phyloP scores from a whole-genome alignment of 2,888 invertebrate species.

The Hypena proboscidalis region DNA sequence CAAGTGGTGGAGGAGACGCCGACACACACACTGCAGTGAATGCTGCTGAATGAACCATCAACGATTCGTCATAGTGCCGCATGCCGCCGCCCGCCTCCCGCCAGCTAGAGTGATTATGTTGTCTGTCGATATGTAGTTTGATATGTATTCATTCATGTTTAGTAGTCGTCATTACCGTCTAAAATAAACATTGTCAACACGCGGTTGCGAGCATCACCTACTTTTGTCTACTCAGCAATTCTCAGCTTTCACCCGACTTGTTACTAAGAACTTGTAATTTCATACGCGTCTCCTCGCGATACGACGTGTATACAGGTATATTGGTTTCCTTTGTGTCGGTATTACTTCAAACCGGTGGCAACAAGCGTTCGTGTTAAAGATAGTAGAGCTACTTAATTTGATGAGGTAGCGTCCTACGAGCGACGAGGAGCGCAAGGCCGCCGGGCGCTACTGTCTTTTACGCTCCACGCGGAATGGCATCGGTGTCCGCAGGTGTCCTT shows the following conservation, averaged over 20 bases:
- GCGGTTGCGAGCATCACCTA: background rate
- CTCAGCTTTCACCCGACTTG: slow-evolving; percentile 5
- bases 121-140: background rate
- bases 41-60: slow-evolving; percentile 10
- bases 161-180: background rate
- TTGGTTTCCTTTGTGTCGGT: background rate
- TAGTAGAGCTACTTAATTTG: no score
- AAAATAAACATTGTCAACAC: background rate
- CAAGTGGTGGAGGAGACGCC: background rate
- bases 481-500: background rate
- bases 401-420: no score
- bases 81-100: background rate
- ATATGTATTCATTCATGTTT: slow-evolving; percentile 2
- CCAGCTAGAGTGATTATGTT: no score
- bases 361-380: background rate
- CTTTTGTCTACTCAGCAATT: slow-evolving; percentile 1
- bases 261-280: slow-evolving; percentile 8
- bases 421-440: background rate
- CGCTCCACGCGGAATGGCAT: background rate
- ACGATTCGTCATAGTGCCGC: slow-evolving; percentile 4
- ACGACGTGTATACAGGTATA: background rate
- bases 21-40: slow-evolving; percentile 3
- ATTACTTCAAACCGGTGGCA: background rate
- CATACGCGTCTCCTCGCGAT: slow-evolving; percentile 5
- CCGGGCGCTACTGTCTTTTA: background rate